phyloP scores from a whole-genome alignment of 2,888 invertebrate species.

The Sinotaia quadrata region DNA sequence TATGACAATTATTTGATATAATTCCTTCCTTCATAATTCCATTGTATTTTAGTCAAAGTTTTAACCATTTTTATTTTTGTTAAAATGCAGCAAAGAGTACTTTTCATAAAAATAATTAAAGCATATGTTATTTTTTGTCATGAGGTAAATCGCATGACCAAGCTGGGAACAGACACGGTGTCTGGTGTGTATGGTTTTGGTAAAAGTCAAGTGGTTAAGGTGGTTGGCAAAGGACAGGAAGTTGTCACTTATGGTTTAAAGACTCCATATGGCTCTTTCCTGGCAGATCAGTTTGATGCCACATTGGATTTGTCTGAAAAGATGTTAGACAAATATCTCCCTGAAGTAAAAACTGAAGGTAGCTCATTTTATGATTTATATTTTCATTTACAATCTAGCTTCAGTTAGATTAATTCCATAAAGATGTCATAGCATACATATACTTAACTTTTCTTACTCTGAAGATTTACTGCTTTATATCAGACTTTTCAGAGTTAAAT shows the following conservation, averaged over 20 bases:
- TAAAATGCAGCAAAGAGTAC: too few species aligned
- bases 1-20: too few species aligned
- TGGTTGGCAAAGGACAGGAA: conserved; percentile 76
- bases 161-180: conserved; percentile 39
- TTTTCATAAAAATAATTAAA: not conserved
- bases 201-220: conserved; percentile 45
- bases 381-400: too few species aligned
- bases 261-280: conserved; percentile 54
- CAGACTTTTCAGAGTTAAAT: too few species aligned
- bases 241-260: conserved; percentile 45
- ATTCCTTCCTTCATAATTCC: too few species aligned
- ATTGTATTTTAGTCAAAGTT: too few species aligned
- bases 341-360: conserved; percentile 60
- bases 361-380: too few species aligned
- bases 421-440: too few species aligned
- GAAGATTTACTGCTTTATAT: too few species aligned
- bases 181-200: conserved; percentile 50
- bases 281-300: conserved; percentile 77
- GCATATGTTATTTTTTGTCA: not conserved
- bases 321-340: conserved; percentile 83
- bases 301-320: conserved; percentile 82
- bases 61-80: too few species aligned
- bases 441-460: too few species aligned
- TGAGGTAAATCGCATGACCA: conserved; percentile 43
- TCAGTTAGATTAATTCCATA: too few species aligned